Conservation (phyloP, 2,113 vertebrate genomes). For the Telmatochromis sp. region DNA sequence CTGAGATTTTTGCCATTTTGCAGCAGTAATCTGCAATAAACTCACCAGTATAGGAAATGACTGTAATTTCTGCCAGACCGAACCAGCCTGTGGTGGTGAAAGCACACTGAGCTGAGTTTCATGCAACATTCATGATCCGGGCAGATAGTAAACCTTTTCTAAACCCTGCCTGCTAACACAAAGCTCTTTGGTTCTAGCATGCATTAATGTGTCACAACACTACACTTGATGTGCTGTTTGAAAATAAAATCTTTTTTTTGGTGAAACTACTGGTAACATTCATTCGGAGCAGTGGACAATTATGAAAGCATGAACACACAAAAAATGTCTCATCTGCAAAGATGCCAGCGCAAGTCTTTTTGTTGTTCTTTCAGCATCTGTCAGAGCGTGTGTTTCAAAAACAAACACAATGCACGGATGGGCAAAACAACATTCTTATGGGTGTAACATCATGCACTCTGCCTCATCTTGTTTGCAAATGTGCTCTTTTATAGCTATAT, state of each 20-base stretch:
- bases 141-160: neutral
- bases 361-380: neutral
- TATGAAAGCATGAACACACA: neutral
- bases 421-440: neutral
- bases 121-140: conserved; percentile 19
- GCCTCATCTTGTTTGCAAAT: neutral
- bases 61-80: conserved; percentile 14
- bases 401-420: neutral
- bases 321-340: neutral
- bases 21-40: conserved; percentile 3
- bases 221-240: conserved; percentile 1
- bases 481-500: neutral
- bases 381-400: neutral
- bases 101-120: conserved; percentile 3
- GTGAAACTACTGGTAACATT: neutral
- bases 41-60: neutral
- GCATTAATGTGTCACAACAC: conserved; percentile 1
- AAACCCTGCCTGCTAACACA: neutral
- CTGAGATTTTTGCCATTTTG: conserved; percentile 1
- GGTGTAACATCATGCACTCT: neutral
- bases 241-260: conserved; percentile 9
- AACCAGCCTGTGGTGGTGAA: neutral
- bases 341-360: neutral
- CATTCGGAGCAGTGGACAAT: neutral
- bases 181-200: neutral